Evolutionary conservation across 2,113 vertebrate genomes (phyloP).

Genomic region (Clarias gariepinus): DNA sequence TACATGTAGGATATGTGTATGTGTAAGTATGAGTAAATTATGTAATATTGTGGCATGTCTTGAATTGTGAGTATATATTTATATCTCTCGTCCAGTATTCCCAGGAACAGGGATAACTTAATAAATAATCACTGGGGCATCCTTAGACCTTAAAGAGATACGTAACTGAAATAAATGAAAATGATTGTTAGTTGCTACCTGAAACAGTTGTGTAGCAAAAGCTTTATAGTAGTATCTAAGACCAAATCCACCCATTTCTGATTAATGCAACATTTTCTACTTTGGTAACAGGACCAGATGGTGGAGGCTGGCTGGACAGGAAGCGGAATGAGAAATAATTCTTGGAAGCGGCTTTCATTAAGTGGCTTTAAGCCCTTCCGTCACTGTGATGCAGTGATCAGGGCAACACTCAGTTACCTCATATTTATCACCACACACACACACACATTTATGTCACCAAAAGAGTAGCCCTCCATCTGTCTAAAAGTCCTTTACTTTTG

Average conservation of each 20-base stretch:
- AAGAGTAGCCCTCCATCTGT: conserved; percentile 29
- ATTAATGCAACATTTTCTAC: conserved; percentile 24
- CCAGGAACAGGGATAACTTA: not conserved
- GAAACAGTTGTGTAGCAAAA: not conserved
- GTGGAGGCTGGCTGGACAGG: conserved; percentile 7
- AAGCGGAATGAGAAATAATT: conserved; percentile 27
- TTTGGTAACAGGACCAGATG: conserved; percentile 32
- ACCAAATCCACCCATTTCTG: conserved; percentile 6
- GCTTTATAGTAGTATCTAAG: not conserved
- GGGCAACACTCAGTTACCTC: conserved; percentile 29
- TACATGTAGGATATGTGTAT: not conserved
- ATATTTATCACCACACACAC: conserved; percentile 23
- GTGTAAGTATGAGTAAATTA: not conserved
- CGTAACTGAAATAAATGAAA: not conserved
- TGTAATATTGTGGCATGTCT: not conserved
- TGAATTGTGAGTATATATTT: not conserved
- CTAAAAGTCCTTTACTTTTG: conserved; percentile 17
- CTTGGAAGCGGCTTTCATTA: conserved; percentile 22
- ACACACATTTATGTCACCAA: not conserved
- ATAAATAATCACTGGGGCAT: not conserved
- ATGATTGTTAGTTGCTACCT: not conserved
- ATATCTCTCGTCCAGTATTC: not conserved
- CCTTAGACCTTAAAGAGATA: not conserved
- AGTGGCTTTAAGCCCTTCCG: conserved; percentile 5
- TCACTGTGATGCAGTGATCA: conserved; percentile 25